Conservation (phyloP, 2,888 invertebrate species). For the Drosophila nr. fundita region DNA sequence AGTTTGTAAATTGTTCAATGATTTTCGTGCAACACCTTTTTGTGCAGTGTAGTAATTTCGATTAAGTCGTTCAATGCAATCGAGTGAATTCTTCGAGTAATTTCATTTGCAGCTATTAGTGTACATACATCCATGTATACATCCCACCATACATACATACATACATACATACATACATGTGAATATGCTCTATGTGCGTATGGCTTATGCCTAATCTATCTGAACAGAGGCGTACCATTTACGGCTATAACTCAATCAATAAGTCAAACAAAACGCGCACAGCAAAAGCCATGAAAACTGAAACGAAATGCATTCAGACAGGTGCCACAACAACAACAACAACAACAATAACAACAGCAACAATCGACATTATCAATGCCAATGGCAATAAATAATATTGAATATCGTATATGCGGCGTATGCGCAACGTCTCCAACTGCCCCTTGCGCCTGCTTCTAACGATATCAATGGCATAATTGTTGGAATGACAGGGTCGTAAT, state of each 20-base stretch:
- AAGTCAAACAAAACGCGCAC: conserved; percentile 40
- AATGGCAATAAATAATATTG: conserved; percentile 57
- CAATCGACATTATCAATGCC: conserved; percentile 35
- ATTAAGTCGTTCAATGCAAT: conserved; percentile 21
- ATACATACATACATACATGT: not conserved
- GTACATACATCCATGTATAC: not conserved
- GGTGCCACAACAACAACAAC: conserved; percentile 27
- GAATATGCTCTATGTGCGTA: conserved; percentile 5
- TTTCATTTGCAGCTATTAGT: not conserved
- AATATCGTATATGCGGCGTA: conserved; percentile 44
- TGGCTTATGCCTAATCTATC: conserved; percentile 45
- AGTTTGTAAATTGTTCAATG: not conserved
- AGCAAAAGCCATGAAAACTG: conserved; percentile 52
- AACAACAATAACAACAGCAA: conserved; percentile 16
- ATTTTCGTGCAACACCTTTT: not conserved
- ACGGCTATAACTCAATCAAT: conserved; percentile 64
- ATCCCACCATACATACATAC: not conserved
- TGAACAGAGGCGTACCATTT: conserved; percentile 50
- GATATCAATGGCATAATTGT: conserved; percentile 41
- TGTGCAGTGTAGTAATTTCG: conserved; percentile 2
- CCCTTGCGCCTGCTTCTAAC: not conserved
- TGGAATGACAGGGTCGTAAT: conserved; percentile 12
- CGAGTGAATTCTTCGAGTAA: conserved; percentile 10
- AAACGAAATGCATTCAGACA: conserved; percentile 53
- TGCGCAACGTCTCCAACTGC: conserved; percentile 28